These are phyloP conservation scores for Acipenser ruthenus DNA, from an alignment of 2,797 vertebrate species.

Conservation along the genomic window DNA sequence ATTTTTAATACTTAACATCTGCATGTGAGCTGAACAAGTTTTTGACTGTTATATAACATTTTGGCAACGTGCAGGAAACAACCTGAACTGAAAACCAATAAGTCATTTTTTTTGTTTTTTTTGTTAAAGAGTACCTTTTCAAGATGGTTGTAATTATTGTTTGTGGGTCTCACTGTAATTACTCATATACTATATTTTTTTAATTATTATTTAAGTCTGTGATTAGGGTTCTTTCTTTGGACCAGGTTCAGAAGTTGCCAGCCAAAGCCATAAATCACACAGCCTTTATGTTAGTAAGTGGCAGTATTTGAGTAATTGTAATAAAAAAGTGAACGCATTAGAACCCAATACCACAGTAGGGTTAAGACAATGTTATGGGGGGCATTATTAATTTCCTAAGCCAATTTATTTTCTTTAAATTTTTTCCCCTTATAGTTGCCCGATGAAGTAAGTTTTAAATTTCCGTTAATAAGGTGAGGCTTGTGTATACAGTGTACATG, in stretches of 20 bases:
- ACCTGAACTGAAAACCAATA: background rate
- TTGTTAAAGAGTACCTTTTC: too few species aligned
- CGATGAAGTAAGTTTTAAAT: background rate
- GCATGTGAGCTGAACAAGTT: background rate
- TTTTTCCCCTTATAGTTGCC: conserved; percentile 1
- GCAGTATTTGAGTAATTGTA: too few species aligned
- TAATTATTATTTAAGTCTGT: too few species aligned
- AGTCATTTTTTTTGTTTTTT: background rate
- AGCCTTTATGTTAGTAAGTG: too few species aligned
- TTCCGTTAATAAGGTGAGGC: background rate
- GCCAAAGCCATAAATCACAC: too few species aligned
- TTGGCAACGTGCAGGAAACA: background rate
- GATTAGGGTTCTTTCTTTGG: too few species aligned
- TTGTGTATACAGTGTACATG: background rate
- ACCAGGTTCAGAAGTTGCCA: too few species aligned
- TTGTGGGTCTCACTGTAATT: too few species aligned
- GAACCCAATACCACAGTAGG: background rate
- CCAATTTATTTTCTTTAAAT: background rate
- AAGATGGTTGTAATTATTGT: too few species aligned
- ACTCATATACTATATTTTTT: too few species aligned
- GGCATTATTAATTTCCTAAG: conserved; percentile 7
- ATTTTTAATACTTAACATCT: conserved; percentile 8
- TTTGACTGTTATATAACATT: background rate
- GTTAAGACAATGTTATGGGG: conserved; percentile 1
- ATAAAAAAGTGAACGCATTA: too few species aligned